A percentile compares a stretch with the other conserved stretches of the same genome.
Conservation (phyloP, 2,888 invertebrate genomes). For the Dichetophora obliterata region DNA sequence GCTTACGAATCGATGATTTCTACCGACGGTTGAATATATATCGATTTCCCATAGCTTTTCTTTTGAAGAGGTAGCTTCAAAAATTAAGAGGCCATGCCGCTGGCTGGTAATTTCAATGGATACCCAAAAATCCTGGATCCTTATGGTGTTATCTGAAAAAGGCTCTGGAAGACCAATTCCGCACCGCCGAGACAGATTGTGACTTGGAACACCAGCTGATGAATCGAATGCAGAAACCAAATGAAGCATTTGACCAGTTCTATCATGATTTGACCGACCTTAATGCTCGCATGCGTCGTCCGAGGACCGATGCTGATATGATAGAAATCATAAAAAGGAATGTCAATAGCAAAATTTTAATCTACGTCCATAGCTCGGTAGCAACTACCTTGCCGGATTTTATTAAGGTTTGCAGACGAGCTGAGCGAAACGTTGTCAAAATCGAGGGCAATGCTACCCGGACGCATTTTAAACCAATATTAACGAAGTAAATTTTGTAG, state of each 20-base stretch:
- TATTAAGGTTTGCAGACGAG: constrained; percentile 5
- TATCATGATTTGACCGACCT: background rate
- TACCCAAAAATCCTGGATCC: background rate
- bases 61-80: background rate
- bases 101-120: constrained; percentile 3
- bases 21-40: background rate
- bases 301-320: background rate
- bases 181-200: constrained; percentile 29
- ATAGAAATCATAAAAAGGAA: constrained; percentile 4
- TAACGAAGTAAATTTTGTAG: background rate
- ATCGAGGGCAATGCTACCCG: background rate
- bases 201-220: constrained; percentile 30
- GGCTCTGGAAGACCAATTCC: constrained; percentile 14
- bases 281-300: background rate
- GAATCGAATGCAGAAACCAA: constrained; percentile 10
- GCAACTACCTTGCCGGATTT: too few species aligned
- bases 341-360: background rate
- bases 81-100: background rate
- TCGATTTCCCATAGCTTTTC: background rate
- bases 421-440: background rate
- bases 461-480: background rate
- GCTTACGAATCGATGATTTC: background rate
- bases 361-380: too few species aligned
- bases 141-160: background rate
- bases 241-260: constrained; percentile 28